Percentiles rank a stretch among this genome's conserved stretches.
Evolutionary conservation across 1,140 invertebrate species (phyloP).

Genomic region (Pseudomyrmex flavicornis): DNA sequence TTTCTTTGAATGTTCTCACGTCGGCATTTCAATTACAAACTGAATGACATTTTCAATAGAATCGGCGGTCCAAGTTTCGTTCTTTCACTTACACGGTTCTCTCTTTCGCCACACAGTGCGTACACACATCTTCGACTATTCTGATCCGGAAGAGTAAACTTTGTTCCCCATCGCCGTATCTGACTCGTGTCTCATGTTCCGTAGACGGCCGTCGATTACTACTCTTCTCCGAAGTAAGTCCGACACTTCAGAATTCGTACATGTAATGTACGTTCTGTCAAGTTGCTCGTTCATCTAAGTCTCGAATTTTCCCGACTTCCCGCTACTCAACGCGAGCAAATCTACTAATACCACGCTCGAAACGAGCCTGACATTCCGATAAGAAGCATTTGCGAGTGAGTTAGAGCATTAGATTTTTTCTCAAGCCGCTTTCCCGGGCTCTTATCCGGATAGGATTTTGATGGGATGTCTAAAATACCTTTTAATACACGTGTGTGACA

Average conservation of each 20-base stretch:
- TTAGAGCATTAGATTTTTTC: constrained; percentile 55
- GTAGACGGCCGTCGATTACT: constrained; percentile 47
- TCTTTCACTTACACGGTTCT: constrained; percentile 14
- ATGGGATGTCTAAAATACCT: not conserved
- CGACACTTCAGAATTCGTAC: constrained; percentile 32
- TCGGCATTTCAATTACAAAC: constrained; percentile 39
- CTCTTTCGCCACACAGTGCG: not conserved
- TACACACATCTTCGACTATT: constrained; percentile 24
- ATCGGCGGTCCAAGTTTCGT: constrained; percentile 49
- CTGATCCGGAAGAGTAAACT: constrained; percentile 68
- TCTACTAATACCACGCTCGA: constrained; percentile 61
- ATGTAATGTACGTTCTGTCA: constrained; percentile 35
- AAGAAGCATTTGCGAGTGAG: constrained; percentile 61
- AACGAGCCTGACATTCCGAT: constrained; percentile 57
- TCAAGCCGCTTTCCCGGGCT: constrained; percentile 11
- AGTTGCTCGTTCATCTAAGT: constrained; percentile 52
- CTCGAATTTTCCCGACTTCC: constrained; percentile 63
- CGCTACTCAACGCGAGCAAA: constrained; percentile 59
- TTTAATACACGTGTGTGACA: not conserved
- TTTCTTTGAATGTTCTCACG: constrained; percentile 44
- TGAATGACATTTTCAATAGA: constrained; percentile 27
- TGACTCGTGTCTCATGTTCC: constrained; percentile 49
- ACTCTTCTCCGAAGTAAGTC: constrained; percentile 63
- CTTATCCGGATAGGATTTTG: constrained; percentile 3
- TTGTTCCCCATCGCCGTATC: constrained; percentile 53